Conservation (phyloP, 2,113 vertebrate species). For the Cheirogaleus medius region DNA sequence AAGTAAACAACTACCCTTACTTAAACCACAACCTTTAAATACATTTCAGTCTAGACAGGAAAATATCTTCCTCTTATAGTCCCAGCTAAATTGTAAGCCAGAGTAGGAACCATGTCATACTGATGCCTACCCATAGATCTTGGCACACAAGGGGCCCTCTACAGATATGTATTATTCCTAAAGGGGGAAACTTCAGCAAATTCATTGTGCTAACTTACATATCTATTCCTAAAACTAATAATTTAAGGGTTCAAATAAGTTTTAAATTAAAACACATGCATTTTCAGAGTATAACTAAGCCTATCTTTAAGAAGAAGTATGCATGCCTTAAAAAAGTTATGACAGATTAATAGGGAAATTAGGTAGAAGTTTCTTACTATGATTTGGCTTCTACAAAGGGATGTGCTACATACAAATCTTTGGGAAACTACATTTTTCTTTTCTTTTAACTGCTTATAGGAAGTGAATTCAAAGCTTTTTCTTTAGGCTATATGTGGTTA, state of each 20-base stretch:
- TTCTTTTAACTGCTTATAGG: not conserved
- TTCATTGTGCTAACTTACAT: not conserved
- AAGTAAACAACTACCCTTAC: slow-evolving; percentile 16
- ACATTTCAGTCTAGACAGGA: not conserved
- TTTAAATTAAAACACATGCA: not conserved
- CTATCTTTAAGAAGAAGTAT: not conserved
- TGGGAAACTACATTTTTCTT: slow-evolving; percentile 20
- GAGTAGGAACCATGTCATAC: not conserved
- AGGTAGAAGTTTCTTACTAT: not conserved
- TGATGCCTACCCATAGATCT: not conserved
- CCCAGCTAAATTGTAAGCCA: not conserved
- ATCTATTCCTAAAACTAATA: not conserved
- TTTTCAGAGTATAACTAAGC: not conserved
- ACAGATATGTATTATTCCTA: not conserved
- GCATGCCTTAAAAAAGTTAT: not conserved
- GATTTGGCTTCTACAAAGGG: slow-evolving; percentile 11
- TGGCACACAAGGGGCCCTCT: not conserved
- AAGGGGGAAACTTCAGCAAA: not conserved
- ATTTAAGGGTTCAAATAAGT: not conserved
- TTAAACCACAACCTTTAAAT: slow-evolving; percentile 11
- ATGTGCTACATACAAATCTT: not conserved
- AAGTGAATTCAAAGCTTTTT: slow-evolving; percentile 37
- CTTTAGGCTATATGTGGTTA: not conserved
- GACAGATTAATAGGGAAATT: slow-evolving; percentile 5
- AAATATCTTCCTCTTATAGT: not conserved